Evolutionary conservation across 37 sponge, comb jelly and placozoan genomes (phyloP), one percentile per base, ranked within the genome.

Genomic region (Cliona cf. orientalis): DNA sequence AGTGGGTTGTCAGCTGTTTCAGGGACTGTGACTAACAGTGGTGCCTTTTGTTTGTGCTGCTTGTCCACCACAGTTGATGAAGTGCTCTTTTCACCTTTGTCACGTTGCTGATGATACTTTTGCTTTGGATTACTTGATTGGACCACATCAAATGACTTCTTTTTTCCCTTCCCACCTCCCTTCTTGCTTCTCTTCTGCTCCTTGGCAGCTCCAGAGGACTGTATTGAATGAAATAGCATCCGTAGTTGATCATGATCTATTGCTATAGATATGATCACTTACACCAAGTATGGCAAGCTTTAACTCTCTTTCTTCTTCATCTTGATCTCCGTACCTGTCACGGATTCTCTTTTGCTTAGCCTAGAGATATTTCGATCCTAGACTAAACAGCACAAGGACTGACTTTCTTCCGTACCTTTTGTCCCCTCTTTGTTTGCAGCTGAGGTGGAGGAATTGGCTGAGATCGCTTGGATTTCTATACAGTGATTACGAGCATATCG

Each of bases 251-350:
- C n/a, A n/a, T n/a, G n/a, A n/a, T n/a, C n/a, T n/a, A n/a, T n/a
- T n/a, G n/a, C n/a, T n/a, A n/a, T n/a, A 61, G 4, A 5, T 2
- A 19, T 5, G 6, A 42, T 5, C 28, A n/a, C 72, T 72, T 36
- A 73, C 64, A 31, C 39, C 66, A 42, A 83, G 63, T 14, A 63
- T 43, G 45, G 68, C 58, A 58, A 67, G 58, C 46, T 37, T 55
- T 0, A 70, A 45, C 9, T 32, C 43, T 42, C 60, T 65, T 11
- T 34, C 99, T 23, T 96, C 97, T 55, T 99, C 95, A 74, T 96
- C 97, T 35, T 96, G 97, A 70, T 96, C 97, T 29, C 71, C 82
- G 65, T 99, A 96, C 81, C 88, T 91, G 39, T 96, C 87, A 56
- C 58, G 36, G 32, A 46, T 58, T 38, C 94, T 98, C 86, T 92